Conservation (phyloP, 2,113 vertebrate genomes). For the Psophia crepitans region DNA sequence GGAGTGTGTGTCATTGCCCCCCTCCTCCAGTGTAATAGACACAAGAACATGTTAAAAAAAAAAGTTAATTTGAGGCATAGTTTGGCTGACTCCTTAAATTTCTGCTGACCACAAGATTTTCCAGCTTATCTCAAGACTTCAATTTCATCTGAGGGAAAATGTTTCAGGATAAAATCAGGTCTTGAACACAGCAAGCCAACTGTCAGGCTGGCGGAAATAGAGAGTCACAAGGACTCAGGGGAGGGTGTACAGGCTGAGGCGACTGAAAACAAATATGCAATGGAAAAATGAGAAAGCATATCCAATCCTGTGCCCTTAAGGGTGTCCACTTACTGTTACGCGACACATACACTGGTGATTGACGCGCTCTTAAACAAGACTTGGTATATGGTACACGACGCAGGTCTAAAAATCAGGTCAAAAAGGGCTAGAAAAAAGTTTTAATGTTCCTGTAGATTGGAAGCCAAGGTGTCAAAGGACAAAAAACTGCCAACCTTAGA, state of each 20-base stretch:
- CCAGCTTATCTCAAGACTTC: not conserved
- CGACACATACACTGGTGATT: fast-evolving
- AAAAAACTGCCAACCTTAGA: not conserved
- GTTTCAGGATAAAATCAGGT: not conserved
- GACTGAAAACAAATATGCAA: conserved; percentile 7
- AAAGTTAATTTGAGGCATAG: not conserved
- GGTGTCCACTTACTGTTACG: conserved; percentile 6
- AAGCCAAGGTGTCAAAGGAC: not conserved
- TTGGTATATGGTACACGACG: fast-evolving
- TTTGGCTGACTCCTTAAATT: not conserved
- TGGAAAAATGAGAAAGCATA: not conserved
- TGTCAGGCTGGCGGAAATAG: not conserved
- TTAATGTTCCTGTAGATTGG: not conserved
- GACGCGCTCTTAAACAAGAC: not conserved
- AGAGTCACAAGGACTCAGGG: not conserved
- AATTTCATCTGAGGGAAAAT: not conserved
- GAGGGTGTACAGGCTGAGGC: not conserved
- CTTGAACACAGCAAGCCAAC: not conserved
- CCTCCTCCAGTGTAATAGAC: not conserved
- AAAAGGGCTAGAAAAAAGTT: not conserved
- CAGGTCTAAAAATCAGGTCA: not conserved
- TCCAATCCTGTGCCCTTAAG: not conserved
- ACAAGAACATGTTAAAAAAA: not conserved
- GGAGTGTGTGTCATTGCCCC: too few species aligned
- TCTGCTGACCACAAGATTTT: not conserved